Evolutionary conservation across 2,888 invertebrate genomes (phyloP).

Genomic region (Callinectes sapidus): DNA sequence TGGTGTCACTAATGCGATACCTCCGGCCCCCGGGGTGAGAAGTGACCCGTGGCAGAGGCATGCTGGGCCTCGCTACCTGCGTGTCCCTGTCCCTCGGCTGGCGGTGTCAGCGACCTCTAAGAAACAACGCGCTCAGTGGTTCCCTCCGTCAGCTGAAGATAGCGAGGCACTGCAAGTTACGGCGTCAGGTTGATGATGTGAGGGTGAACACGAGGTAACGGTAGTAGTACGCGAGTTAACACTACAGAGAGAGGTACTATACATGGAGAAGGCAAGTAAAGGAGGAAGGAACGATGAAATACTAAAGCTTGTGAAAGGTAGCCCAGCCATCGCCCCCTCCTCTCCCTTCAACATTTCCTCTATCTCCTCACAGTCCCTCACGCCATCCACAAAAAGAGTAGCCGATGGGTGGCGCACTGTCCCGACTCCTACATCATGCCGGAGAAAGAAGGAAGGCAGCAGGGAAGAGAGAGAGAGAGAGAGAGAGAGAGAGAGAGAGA

Average conservation of each 20-base stretch:
- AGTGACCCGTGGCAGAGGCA: neutral
- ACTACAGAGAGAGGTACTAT: neutral
- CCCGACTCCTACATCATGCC: constrained; percentile 63
- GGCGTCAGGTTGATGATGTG: neutral
- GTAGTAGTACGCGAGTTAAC: neutral
- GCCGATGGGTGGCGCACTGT: constrained; percentile 52
- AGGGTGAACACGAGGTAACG: neutral
- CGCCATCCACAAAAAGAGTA: neutral
- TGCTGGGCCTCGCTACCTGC: neutral
- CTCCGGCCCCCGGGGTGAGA: neutral
- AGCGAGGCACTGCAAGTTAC: neutral
- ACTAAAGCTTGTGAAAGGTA: neutral
- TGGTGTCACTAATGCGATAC: neutral
- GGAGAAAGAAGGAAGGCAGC: constrained; percentile 50
- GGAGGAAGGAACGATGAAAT: neutral
- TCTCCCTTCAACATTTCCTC: neutral
- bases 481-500: constrained; percentile 23
- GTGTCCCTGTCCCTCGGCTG: neutral
- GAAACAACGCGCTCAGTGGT: neutral
- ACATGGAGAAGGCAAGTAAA: neutral
- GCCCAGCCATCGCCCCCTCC: neutral
- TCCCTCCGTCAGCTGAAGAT: neutral
- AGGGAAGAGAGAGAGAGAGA: constrained; percentile 23
- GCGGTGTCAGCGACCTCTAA: constrained; percentile 25
- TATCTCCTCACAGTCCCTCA: neutral